Evolutionary conservation across 2,888 invertebrate species (phyloP).

Genomic region (Drosophila greeni): DNA sequence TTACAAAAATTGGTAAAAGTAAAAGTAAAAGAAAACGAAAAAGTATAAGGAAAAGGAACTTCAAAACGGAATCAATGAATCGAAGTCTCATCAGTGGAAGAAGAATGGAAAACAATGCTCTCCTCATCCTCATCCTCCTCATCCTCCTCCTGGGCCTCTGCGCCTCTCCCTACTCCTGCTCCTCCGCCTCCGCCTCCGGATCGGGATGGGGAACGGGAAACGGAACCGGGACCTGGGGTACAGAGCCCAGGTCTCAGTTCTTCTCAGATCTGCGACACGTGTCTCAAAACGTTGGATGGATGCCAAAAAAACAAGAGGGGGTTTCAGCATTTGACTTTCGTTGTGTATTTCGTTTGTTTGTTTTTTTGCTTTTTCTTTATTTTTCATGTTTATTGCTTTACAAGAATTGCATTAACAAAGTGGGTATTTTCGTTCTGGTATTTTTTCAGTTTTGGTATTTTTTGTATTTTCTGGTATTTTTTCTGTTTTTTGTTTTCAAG

Average conservation of each 20-base stretch:
- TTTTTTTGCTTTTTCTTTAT: slow-evolving; percentile 49
- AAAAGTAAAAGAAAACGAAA: slow-evolving; percentile 14
- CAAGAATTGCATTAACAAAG: slow-evolving; percentile 32
- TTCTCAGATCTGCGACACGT: slow-evolving; percentile 18
- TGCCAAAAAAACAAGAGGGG: slow-evolving; percentile 68
- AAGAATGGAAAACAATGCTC: slow-evolving; percentile 33
- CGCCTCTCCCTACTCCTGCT: slow-evolving; percentile 27
- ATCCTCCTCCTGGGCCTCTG: neutral
- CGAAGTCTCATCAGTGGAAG: slow-evolving; percentile 23
- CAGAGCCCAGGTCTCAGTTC: neutral
- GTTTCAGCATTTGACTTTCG: slow-evolving; percentile 68
- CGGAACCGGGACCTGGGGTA: neutral
- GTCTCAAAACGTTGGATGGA: slow-evolving; percentile 39
- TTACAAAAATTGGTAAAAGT: slow-evolving; percentile 16
- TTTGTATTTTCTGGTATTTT: slow-evolving; percentile 28
- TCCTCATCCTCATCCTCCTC: slow-evolving; percentile 9
- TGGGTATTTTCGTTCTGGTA: slow-evolving; percentile 4
- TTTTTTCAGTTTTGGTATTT: slow-evolving; percentile 31
- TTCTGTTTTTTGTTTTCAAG: slow-evolving; percentile 76
- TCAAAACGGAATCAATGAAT: slow-evolving; percentile 27
- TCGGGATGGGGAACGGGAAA: slow-evolving; percentile 1
- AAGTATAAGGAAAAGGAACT: slow-evolving; percentile 14
- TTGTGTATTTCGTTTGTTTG: slow-evolving; percentile 63
- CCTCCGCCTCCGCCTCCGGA: slow-evolving; percentile 1
- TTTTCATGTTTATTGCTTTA: slow-evolving; percentile 40